Evolutionary conservation across 2,888 invertebrate species (phyloP), one percentile per base, ranked within the genome.

Genomic region (Isotomurus palustris): DNA sequence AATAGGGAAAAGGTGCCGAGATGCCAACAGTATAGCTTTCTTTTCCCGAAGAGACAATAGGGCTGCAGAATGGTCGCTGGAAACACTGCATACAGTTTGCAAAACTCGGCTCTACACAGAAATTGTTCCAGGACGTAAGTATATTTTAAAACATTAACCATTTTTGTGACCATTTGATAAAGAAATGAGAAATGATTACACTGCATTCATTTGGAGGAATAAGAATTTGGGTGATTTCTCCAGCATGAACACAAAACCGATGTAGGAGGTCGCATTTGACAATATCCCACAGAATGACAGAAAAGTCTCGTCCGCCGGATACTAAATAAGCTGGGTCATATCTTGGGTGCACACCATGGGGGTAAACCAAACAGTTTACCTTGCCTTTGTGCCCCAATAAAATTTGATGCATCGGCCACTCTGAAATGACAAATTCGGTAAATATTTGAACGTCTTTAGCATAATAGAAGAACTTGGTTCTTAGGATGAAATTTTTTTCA

Each of bases 271-370:
- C 84, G 2, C 95, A 94, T 29, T 87, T 87, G 73, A 89, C 90
- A 67, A 97, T 78, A 74, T 97, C 95, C 96, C 96, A 97, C 0
- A 97, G 79, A 70, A 92, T 93, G 2, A 95, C 94, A 0, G 95
- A 93, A 78, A 99, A 99, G 77, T 99, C 99, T 12, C 94, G 91
- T 0, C 96, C 95, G 1, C 99, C 99, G 0, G 94, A 95, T 0
- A 97, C 84, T n/a, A 94, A 78, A 74, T 91, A 87, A 0, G 87
- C 81, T 66, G 87, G 85, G 74, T 93, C 92, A 74, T 92, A 96
- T 74, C 94, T 85, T 2, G 83, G 81, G 73, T 91, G 88, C 6
- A 93, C 87, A 71, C 94, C 88, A 71, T 94, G 88, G 0, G 99
- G 97, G 73, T 97, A 99, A 1, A 97, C 78, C 1, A 99, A 79